Base-by-base conservation (phyloP, 2,888 invertebrate species). In the Escarpia spicata region DNA sequence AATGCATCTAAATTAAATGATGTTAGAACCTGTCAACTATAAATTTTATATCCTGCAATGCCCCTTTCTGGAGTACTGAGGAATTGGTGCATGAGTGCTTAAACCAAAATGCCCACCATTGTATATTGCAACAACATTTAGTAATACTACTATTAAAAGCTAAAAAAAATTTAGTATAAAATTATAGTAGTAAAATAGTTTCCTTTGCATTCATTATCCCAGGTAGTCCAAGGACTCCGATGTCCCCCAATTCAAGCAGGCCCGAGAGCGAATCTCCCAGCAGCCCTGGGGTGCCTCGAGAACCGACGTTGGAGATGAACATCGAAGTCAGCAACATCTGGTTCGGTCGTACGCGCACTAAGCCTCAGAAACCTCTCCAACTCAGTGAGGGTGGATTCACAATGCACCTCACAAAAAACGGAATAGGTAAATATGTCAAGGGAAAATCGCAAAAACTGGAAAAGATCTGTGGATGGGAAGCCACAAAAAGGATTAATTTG, bases 341-440 rank as follows among this genome's bases (percentile, higher is more conserved):
- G 93, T 93, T 93, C 52, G 94, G 94, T 10, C 58, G 89, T 1
- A 90, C 91, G 26, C 44, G 52, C 19, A 92, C 37, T 26, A 92
- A 90, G n/a, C 92, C 93, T 8, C 60, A 43, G 31, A 43, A 92
- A 43, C 92, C 93, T 1, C 91, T 93, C 26, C 45, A 92, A 3
- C 90, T 94, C 58, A 89, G 43, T 91, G 93, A 93, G 37, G 31
- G 91, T n/a, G 94, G 94, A n/a, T 90, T 94, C 10, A 60, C 92
- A 12, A 90, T 93, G 19, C 52, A 60, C n/a, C 92, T 92, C 52
- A 43, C 91, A 91, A 90, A 75, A n/a, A 90, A 60, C 58, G 92
- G 92, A 15, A 43, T 10, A 60, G 93, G 93, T 93, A 90, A 45
- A 52, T 92, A 4, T 90, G 12, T 45, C 31, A 26, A 75, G 26